Base-by-base conservation (phyloP, 2,888 invertebrate species). In the Dynastes tityus region DNA sequence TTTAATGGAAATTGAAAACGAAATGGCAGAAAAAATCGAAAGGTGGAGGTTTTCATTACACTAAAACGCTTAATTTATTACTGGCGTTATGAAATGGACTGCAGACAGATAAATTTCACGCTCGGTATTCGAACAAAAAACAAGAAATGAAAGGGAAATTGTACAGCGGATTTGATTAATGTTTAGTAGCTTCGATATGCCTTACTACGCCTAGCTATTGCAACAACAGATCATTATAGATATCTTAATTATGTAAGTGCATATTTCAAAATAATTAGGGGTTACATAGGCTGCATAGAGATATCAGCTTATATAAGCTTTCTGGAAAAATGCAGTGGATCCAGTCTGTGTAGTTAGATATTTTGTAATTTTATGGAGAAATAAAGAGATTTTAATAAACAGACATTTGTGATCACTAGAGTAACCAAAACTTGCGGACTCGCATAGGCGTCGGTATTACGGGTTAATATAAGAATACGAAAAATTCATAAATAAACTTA, bases 1-100 rank as follows among this genome's bases (percentile, higher is more conserved):
- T 9, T 45, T 27, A 8, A 27, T 49, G 45, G 45, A 49, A 67
- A 67, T 67, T 67, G 22, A 67, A 67, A 67, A 67, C 45, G 67
- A 40, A 49, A 27, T 2, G 29, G 27, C 22, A 9, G 22, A 61
- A 61, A 16, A 29, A 27, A 61, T 61, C 55, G 55, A 55, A 55
- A 55, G 55, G 55, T 55, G 55, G 55, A 55, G 55, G 55, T 55
- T 45, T 45, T 45, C 45, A 8, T 55, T 6, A 22, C 55, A 6
- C 16, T 6, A 6, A 16, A 22, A 55, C 16, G 55, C 32, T 55
- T n/a, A n/a, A 16, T 55, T 55, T 32, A 32, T 55, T 55, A 55
- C 11, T 13, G 55, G 11, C 22, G 55, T 55, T 55, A 55, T 3
- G 55, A 55, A 55, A 55, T 55, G 11, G 22, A n/a, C 2, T 2